Base-by-base conservation (phyloP, 2,113 vertebrate species). In the Hipposideros armiger region DNA sequence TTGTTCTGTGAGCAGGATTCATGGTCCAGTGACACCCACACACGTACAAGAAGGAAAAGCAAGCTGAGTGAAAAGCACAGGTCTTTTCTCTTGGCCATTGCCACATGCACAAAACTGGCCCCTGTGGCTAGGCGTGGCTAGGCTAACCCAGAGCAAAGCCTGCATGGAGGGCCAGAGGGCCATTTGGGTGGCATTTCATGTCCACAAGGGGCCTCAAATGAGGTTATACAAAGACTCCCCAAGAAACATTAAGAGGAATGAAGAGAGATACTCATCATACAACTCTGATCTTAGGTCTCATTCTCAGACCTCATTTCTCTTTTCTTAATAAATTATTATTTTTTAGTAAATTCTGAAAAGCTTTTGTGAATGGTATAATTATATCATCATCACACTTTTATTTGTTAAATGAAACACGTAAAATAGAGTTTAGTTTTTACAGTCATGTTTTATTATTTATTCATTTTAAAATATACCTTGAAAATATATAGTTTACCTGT, bases 321-420 rank as follows among this genome's bases (percentile, higher is more conserved):
- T 93, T 80, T 58, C 11, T 20, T 54, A 36, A 84, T 72, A 77
- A 76, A 76, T 70, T 40, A 85, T 56, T 89, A 76, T 58, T 69
- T 90, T 90, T 93, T 14, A 16, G 36, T 36, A 88, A 93, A 69
- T 74, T 83, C 17, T 54, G 72, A 60, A 56, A 96, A 16, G 28
- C 47, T 36, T 83, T 90, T 84, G 4, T 80, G 24, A 87, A 56
- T 54, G 62, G 42, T n/a, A 42, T 52, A 78, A 91, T 62, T 92
- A 28, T 30, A 50, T 73, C 3, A 7, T 80, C 73, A 13, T 64
- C 26, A 70, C 8, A 50, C 52, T 56, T 89, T 17, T 66, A 66
- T 72, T 74, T 93, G 36, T 83, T 36, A 60, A 90, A 70, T 96
- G 32, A 52, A 80, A 58, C 26, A 47, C 56, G 28, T 74, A 69